Conservation (phyloP, 1,140 invertebrate species). For the Conus betulinus region DNA sequence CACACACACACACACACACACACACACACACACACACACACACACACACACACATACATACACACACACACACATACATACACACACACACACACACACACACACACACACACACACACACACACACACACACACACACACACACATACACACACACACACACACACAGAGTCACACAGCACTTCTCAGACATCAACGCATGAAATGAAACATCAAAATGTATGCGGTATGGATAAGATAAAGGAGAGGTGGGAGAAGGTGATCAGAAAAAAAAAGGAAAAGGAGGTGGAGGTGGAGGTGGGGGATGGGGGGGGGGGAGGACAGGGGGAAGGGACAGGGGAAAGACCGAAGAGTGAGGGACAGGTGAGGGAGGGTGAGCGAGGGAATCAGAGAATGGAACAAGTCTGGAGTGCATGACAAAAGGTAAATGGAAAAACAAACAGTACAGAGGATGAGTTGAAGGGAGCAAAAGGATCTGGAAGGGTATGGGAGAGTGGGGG, state of each 20-base stretch:
- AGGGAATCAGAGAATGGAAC: not conserved
- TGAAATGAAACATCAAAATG: not conserved
- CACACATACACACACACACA: not conserved
- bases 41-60: not conserved
- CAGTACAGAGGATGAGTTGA: not conserved
- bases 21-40: conserved; percentile 20
- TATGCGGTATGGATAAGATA: too few relatives aligned
- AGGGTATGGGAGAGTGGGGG: not conserved
- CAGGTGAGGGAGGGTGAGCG: not conserved
- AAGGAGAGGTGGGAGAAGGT: not conserved
- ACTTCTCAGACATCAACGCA: not conserved
- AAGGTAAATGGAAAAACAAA: too few relatives aligned
- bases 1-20: conserved; percentile 9
- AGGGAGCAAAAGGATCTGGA: not conserved
- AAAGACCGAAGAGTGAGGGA: not conserved
- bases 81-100: too few relatives aligned
- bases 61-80: too few relatives aligned
- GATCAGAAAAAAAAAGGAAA: too few relatives aligned
- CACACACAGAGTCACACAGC: not conserved
- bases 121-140: not conserved
- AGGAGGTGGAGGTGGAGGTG: not conserved
- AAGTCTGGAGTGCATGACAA: too few relatives aligned
- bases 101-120: not conserved
- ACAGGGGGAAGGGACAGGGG: not conserved
- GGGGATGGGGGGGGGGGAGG: not conserved